Evolutionary conservation across 37 sponge, comb jelly and placozoan genomes (phyloP).

Genomic region (Agelas oroides): DNA sequence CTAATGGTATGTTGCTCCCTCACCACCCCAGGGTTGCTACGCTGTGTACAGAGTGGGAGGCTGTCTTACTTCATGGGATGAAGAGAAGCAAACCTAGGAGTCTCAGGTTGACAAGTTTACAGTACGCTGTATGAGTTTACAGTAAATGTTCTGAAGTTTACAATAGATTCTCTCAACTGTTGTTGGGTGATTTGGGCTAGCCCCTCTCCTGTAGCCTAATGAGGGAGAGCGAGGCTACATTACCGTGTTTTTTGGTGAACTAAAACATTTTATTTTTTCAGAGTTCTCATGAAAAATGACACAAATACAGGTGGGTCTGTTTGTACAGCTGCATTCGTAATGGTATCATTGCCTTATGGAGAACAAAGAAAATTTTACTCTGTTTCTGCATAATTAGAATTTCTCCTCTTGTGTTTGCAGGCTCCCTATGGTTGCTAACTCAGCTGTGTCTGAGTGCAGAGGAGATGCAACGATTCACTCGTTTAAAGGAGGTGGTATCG

Average conservation of each 20-base stretch:
- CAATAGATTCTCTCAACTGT: no score
- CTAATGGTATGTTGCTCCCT: no score
- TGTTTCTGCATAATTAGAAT: no score
- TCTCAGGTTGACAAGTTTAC: no score
- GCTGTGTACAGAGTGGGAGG: constrained; percentile 87
- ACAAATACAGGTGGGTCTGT: neutral
- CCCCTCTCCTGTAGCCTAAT: no score
- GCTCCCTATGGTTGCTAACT: constrained; percentile 58
- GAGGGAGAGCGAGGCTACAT: no score
- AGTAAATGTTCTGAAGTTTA: no score
- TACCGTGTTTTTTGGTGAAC: no score
- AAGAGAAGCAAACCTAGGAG: constrained; percentile 44
- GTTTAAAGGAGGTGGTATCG: constrained; percentile 29
- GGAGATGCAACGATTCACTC: constrained; percentile 42
- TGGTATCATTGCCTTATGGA: no score
- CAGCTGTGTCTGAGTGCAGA: constrained; percentile 50
- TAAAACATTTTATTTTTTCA: neutral
- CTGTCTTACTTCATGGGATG: constrained; percentile 78
- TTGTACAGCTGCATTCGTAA: neutral
- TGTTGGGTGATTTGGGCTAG: no score
- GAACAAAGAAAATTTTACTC: no score
- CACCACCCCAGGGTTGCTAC: constrained; percentile 57
- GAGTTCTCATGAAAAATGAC: neutral
- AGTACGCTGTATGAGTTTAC: no score
- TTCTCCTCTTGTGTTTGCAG: neutral